Conservation (phyloP, 2,888 invertebrate genomes). For the Pteria penguin region DNA sequence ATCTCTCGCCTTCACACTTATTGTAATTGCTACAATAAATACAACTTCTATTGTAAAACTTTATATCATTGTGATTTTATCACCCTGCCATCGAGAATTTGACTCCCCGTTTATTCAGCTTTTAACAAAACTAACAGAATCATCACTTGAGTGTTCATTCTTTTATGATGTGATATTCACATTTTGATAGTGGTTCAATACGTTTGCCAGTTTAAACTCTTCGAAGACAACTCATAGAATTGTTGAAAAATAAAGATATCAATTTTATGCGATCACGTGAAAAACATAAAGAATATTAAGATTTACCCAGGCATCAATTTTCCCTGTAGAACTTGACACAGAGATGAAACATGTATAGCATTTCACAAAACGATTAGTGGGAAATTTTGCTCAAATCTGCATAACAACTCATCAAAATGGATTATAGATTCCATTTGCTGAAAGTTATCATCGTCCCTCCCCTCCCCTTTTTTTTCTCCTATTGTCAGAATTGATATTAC, state of each 20-base stretch:
- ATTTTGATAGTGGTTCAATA: neutral
- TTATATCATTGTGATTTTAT: neutral
- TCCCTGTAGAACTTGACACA: too few species aligned
- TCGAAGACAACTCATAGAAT: neutral
- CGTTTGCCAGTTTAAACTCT: neutral
- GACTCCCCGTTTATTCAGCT: neutral
- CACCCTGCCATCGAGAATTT: neutral
- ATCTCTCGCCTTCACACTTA: neutral
- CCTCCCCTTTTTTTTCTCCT: too few species aligned
- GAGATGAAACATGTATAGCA: too few species aligned
- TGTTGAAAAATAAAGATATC: neutral
- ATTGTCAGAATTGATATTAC: too few species aligned
- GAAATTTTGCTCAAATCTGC: too few species aligned
- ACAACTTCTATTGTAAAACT: neutral
- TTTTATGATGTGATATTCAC: neutral
- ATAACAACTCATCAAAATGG: too few species aligned
- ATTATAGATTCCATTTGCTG: too few species aligned
- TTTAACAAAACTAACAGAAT: neutral
- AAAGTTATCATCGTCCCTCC: too few species aligned
- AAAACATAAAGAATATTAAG: neutral
- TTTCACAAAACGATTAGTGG: too few species aligned
- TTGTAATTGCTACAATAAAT: neutral
- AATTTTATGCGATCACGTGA: conserved; percentile 1
- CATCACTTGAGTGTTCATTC: neutral
- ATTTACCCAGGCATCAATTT: too few species aligned